Base-by-base conservation (phyloP, 1,140 invertebrate species). In the Drosophila lini region DNA sequence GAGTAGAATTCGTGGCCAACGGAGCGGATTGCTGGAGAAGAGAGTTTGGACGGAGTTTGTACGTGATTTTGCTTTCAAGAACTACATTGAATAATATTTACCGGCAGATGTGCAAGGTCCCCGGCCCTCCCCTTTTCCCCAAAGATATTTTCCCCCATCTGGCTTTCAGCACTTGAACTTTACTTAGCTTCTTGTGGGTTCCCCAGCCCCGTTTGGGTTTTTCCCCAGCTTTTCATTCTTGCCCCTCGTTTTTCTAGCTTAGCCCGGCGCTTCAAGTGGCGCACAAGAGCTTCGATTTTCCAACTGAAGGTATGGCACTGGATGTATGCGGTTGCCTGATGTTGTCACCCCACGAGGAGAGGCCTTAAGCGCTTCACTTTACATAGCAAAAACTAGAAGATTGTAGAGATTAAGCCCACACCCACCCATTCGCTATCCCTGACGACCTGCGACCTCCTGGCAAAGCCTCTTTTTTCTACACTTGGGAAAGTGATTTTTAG, bases 351-450 rank as follows among this genome's bases (percentile, higher is more conserved):
- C 57, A 31, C 22, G 34, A 70, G 67, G 57, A 63, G 58, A 64
- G 73, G 45, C 67, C 76, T 74, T 80, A 85, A 85, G 52, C 77
- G 81, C 78, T 71, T 82, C 80, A 73, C 75, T 85, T 85, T 85
- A 85, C 81, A 85, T 81, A 74, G 78, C 81, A 73, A 85, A 85
- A 85, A 85, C 82, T 85, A 85, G 76, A 81, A 85, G 81, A 85
- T 85, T 85, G 69, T 81, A 78, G 70, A 81, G 81, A 85, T 85
- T 81, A 85, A 41, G 53, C 70, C 70, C 70, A 38, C 40, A 36
- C 45, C 44, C 63, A 16, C 55, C 55, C 61, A 67, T 19, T 22
- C 36, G 13, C 31, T 28, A 36, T 59, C 63, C 48, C 53, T 64
- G 22, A 56, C 38, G 57, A 62, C 47, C 57, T 38, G 10, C 50